phyloP scores from a whole-genome alignment of 2,888 invertebrate species.

The Parasteatoda lunata region DNA sequence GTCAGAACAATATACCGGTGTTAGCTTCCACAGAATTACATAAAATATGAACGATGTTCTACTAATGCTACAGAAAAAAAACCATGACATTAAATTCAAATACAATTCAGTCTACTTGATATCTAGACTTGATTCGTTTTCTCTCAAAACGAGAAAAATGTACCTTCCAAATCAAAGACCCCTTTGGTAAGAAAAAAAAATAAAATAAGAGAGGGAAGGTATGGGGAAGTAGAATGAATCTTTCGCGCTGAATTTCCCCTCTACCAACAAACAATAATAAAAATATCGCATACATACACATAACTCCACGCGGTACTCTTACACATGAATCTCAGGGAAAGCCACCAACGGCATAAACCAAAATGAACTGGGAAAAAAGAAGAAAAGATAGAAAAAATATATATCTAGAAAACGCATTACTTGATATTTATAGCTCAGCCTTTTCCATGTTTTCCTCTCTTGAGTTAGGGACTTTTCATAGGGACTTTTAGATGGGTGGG shows the following conservation, averaged over 20 bases:
- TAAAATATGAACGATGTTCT: too few relatives aligned
- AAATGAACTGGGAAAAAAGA: constrained; percentile 21
- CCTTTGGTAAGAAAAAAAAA: constrained; percentile 37
- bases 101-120: not conserved
- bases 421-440: constrained; percentile 54
- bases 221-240: not conserved
- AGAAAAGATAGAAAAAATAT: not conserved
- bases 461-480: too few relatives aligned
- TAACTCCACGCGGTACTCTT: not conserved
- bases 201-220: not conserved
- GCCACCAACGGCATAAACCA: constrained; percentile 41
- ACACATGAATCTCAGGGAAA: not conserved
- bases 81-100: not conserved
- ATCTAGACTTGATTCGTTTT: not conserved
- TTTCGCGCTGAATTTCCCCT: constrained; percentile 8
- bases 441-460: not conserved
- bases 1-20: too few relatives aligned
- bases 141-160: not conserved
- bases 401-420: constrained; percentile 58
- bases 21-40: too few relatives aligned
- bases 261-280: constrained; percentile 28
- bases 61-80: too few relatives aligned
- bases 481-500: too few relatives aligned
- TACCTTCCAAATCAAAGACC: constrained; percentile 32
- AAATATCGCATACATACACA: not conserved